Base-by-base conservation (phyloP, 2,797 vertebrate genomes). In the Xiphorhynchus erythropygius region DNA sequence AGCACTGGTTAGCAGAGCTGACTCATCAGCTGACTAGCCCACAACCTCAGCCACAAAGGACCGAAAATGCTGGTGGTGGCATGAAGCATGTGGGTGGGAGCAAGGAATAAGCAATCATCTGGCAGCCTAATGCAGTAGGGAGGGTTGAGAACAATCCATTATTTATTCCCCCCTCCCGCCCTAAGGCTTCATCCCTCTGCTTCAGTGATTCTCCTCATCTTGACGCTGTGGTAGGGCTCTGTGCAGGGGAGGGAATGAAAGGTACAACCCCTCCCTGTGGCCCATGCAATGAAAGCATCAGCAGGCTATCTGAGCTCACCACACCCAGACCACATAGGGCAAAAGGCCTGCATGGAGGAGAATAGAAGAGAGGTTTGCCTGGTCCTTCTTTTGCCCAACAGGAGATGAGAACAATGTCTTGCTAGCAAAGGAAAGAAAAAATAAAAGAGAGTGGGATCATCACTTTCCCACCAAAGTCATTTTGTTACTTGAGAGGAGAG, bases 11-110 rank as follows among this genome's bases (percentile, higher is more conserved):
- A 96, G 93, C 90, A 87, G 83, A 75, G 93, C 89, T 97, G 96
- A 97, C 92, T 96, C 96, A 97, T 74, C 89, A 82, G 83, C 80
- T 95, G 95, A 93, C 91, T 83, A 94, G 95, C 87, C 95, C 91
- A 94, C 91, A 92, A 78, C 92, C 88, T 89, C 87, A 87, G 95
- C 89, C 95, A 93, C 95, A 96, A 95, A 97, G 90, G 94, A 91
- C 91, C 52, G 24, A 94, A 94, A 96, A 95, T 94, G 80, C 85
- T 90, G 91, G 91, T 95, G 93, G 94, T 94, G 94, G 96, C 96
- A 95, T 94, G 94, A 96, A 96, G 89, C 10, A 11, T 94, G 95
- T 95, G 96, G 96, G 94, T 97, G 95, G 94, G 91, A 97, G 94
- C 91, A 92, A 95, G 94, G 70, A 96, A 94, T 46, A 96, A 96